Conservation (phyloP, 2,888 invertebrate species). For the Gerris lacustris region DNA sequence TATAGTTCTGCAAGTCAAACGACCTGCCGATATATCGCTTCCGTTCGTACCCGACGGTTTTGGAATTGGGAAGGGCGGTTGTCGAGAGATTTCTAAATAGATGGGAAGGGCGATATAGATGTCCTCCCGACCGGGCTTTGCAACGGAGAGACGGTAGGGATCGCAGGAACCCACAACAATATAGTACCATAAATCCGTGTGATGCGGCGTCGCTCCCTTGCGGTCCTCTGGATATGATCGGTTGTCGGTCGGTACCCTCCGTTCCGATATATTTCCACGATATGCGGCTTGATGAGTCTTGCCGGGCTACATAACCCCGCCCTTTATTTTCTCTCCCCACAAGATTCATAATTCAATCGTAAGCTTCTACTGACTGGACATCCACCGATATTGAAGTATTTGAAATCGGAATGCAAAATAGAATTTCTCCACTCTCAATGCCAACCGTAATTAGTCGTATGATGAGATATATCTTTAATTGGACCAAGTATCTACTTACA, state of each 20-base stretch:
- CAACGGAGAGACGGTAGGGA: not conserved
- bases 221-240: not conserved
- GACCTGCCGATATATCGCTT: not conserved
- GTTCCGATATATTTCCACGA: not conserved
- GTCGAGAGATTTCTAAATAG: not conserved
- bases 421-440: too few relatives aligned
- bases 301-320: too few relatives aligned
- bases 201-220: not conserved
- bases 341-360: not conserved
- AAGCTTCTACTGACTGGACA: not conserved
- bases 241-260: not conserved
- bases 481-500: too few relatives aligned
- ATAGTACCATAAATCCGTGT: not conserved
- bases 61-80: not conserved
- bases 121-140: not conserved
- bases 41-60: not conserved
- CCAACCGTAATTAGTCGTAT: too few relatives aligned
- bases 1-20: not conserved
- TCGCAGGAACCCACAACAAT: not conserved
- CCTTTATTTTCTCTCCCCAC: not conserved
- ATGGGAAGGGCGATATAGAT: not conserved
- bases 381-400: too few relatives aligned
- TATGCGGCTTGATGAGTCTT: too few relatives aligned
- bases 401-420: too few relatives aligned
- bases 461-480: too few relatives aligned